Percentiles rank a stretch among this genome's conserved stretches.
phyloP scores from a whole-genome alignment of 2,113 vertebrate genomes.

The Oryzias woworae region DNA sequence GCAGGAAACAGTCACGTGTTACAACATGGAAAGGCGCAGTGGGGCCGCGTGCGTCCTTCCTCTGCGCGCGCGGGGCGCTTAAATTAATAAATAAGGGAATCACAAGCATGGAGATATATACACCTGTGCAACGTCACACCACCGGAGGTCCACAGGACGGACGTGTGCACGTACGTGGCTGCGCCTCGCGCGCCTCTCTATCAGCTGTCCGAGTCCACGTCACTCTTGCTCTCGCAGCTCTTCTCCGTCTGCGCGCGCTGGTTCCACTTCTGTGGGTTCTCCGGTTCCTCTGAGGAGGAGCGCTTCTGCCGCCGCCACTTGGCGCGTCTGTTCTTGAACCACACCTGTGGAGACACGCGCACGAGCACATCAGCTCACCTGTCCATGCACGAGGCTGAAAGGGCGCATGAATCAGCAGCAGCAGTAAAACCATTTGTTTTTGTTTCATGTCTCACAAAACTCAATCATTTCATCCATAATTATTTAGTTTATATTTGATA shows the following conservation, averaged over 20 bases:
- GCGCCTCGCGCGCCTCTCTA: constrained; percentile 38
- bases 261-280: constrained; percentile 93
- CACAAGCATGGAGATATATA: constrained; percentile 67
- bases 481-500: no score
- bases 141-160: constrained; percentile 9
- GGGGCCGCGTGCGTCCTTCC: background rate
- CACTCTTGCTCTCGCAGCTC: constrained; percentile 83
- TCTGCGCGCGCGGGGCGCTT: constrained; percentile 28
- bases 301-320: constrained; percentile 98
- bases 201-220: constrained; percentile 97
- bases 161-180: constrained; percentile 54
- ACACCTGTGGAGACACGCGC: constrained; percentile 79
- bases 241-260: constrained; percentile 68
- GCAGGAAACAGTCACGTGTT: no score
- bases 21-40: no score
- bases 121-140: constrained; percentile 85
- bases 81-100: constrained; percentile 82
- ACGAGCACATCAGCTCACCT: background rate
- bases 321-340: constrained; percentile 98
- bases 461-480: no score
- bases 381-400: background rate
- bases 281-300: constrained; percentile 95
- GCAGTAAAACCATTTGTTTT: no score
- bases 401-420: no score
- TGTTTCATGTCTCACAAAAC: no score